Evolutionary conservation across 2,113 vertebrate genomes (phyloP).

Genomic region (Scatophagus argus): DNA sequence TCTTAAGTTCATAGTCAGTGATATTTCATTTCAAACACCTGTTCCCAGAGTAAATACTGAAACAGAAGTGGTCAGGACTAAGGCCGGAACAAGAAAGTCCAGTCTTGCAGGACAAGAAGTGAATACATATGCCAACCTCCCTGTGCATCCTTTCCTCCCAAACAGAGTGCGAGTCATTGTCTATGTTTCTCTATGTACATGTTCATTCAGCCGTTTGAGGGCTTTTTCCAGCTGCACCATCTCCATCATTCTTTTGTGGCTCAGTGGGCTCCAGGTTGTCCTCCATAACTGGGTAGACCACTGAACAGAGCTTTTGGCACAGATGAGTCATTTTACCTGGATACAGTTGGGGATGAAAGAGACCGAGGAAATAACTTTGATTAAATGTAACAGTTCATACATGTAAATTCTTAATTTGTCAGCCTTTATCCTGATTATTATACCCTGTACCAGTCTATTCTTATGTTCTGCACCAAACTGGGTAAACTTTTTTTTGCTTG

Average conservation of each 20-base stretch:
- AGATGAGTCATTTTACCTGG: constrained; percentile 83
- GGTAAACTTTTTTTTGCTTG: neutral
- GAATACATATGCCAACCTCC: neutral
- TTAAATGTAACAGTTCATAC: neutral
- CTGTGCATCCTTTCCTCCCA: fast-evolving
- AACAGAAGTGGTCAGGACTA: constrained; percentile 15
- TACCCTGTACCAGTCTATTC: neutral
- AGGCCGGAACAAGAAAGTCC: neutral
- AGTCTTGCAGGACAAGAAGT: constrained; percentile 12
- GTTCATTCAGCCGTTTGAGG: neutral
- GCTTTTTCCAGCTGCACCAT: neutral
- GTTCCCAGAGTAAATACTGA: neutral
- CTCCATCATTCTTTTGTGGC: neutral
- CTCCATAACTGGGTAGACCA: constrained; percentile 81
- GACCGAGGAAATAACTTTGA: neutral
- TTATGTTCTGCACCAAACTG: neutral
- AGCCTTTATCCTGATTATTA: neutral
- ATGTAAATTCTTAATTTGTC: neutral
- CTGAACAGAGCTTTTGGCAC: constrained; percentile 86
- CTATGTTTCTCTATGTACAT: neutral
- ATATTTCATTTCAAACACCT: constrained; percentile 14
- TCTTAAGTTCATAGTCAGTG: neutral
- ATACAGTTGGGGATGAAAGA: neutral
- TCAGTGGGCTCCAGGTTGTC: neutral
- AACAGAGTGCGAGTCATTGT: neutral